Evolutionary conservation across 1,140 invertebrate genomes (phyloP).

Genomic region (Eumaeus atala): DNA sequence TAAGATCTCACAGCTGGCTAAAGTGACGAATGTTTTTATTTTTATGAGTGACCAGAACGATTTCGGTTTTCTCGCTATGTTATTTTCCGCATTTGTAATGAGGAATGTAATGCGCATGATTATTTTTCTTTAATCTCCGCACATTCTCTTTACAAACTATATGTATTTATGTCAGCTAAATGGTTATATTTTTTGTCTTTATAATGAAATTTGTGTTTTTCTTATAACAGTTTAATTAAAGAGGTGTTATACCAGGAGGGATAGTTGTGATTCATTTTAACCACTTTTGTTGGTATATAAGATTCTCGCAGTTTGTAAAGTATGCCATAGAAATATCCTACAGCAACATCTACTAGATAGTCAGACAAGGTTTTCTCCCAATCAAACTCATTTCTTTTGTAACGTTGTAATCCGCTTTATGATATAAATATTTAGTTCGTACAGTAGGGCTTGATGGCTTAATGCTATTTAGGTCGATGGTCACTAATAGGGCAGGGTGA

Average conservation of each 20-base stretch:
- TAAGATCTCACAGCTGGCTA: neutral
- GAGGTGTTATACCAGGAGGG: neutral
- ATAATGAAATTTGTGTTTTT: neutral
- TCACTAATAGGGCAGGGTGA: neutral
- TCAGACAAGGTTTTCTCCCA: neutral
- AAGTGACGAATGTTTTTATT: neutral
- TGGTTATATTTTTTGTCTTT: constrained; percentile 8
- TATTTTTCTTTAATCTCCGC: neutral
- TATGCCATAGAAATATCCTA: neutral
- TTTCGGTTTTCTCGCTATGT: neutral
- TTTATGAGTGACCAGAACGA: constrained; percentile 3
- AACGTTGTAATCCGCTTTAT: neutral
- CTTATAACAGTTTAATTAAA: neutral
- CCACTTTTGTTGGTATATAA: neutral
- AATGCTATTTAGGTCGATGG: neutral
- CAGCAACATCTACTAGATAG: no score
- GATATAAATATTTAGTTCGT: neutral
- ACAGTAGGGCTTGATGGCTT: neutral
- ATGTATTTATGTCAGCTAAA: neutral
- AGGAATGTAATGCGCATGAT: neutral
- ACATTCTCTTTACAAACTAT: neutral
- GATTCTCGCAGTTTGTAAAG: neutral
- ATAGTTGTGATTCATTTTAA: neutral
- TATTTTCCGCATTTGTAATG: neutral
- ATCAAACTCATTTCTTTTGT: neutral